Evolutionary conservation across 2,797 vertebrate genomes (phyloP).

Genomic region (Phalanger gymnotis): DNA sequence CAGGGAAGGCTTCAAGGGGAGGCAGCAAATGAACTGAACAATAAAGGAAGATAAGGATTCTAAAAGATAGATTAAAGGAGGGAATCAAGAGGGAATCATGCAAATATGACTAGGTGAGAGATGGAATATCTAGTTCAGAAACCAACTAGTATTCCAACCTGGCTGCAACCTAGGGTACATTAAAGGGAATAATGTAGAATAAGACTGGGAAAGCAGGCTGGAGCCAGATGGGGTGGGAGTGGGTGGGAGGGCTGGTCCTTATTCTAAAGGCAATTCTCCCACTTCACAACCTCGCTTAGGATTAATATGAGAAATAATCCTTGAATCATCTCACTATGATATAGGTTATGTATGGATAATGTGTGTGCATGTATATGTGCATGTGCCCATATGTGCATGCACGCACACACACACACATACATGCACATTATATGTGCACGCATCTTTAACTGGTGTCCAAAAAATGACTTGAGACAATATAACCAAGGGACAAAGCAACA

Average conservation of each 20-base stretch:
- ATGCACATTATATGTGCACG: no score
- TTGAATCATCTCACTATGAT: neutral
- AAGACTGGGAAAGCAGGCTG: neutral
- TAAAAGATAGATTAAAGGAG: neutral
- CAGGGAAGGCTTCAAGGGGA: no score
- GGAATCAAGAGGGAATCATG: neutral
- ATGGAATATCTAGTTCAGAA: neutral
- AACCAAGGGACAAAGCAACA: neutral
- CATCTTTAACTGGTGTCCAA: neutral
- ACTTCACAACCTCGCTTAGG: neutral
- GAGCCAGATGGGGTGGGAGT: neutral
- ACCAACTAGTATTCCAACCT: neutral
- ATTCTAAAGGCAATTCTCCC: neutral
- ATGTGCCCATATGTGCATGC: neutral
- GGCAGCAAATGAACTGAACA: neutral
- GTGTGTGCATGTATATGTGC: neutral
- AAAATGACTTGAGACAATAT: neutral
- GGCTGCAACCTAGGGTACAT: neutral
- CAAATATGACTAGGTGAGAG: neutral
- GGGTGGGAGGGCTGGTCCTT: neutral
- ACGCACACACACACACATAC: no score
- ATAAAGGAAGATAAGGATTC: neutral
- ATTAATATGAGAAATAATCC: no score
- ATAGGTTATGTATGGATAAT: neutral
- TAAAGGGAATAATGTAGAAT: neutral